phyloP scores from a whole-genome alignment of 2,888 invertebrate genomes.

The Amiota communis region DNA sequence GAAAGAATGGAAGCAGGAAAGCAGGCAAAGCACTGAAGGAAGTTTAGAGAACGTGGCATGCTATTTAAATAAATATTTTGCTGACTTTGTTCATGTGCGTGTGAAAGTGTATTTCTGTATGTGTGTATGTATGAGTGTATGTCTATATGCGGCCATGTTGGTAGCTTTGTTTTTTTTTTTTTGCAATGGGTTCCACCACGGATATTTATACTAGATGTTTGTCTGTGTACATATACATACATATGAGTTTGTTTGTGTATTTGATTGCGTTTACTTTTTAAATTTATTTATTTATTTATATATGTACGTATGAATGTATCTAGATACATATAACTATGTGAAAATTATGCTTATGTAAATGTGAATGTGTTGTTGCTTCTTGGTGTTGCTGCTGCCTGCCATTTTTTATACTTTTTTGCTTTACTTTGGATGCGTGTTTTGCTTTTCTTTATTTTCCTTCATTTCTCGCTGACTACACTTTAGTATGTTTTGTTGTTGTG shows the following conservation, averaged over 20 bases:
- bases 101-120: conserved; percentile 26
- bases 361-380: conserved; percentile 48
- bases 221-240: no score
- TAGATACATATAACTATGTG: conserved; percentile 61
- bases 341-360: conserved; percentile 69
- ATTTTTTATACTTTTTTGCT: conserved; percentile 5
- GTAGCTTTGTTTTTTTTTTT: neutral
- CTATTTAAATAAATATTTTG: conserved; percentile 71
- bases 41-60: conserved; percentile 42
- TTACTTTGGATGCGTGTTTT: neutral
- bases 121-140: neutral
- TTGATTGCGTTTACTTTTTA: conserved; percentile 42
- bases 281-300: no score
- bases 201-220: conserved; percentile 29
- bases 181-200: neutral
- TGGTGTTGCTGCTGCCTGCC: neutral
- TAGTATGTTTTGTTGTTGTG: conserved; percentile 3
- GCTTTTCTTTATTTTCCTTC: conserved; percentile 38
- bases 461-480: conserved; percentile 46
- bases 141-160: neutral
- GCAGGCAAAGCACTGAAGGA: neutral
- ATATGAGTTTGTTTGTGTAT: conserved; percentile 35
- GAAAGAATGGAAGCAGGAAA: no score
- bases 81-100: conserved; percentile 54
- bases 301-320: neutral